phyloP scores from a whole-genome alignment of 2,797 vertebrate genomes.

The Enteromius mattozi region DNA sequence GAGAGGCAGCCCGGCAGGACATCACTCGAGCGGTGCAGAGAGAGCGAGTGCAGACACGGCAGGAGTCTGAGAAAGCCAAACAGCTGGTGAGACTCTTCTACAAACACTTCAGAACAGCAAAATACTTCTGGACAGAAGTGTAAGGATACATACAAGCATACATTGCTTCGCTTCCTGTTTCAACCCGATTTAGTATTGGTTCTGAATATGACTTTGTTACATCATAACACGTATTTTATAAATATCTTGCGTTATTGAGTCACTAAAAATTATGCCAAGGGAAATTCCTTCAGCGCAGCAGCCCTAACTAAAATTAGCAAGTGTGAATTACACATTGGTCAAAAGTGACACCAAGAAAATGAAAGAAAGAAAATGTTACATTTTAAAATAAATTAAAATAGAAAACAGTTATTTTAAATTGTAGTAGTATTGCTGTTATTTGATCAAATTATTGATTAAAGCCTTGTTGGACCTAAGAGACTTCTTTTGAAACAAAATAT shows the following conservation, averaged over 20 bases:
- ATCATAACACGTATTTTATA: no score
- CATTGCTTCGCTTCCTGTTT: no score
- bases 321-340: not conserved
- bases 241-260: no score
- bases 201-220: no score
- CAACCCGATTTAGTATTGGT: no score
- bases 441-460: not conserved
- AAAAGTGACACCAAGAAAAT: not conserved
- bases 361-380: not conserved
- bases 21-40: conserved; percentile 65
- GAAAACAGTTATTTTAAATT: not conserved
- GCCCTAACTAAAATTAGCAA: not conserved
- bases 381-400: not conserved
- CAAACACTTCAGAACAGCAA: conserved; percentile 34
- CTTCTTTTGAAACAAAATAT: not conserved
- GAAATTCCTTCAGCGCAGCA: no score
- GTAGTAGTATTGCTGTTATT: not conserved
- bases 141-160: not conserved
- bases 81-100: conserved; percentile 78
- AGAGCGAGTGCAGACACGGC: conserved; percentile 63
- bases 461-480: not conserved
- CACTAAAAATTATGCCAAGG: no score
- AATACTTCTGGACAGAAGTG: conserved; percentile 15
- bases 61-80: conserved; percentile 77
- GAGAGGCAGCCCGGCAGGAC: conserved; percentile 75